phyloP scores from a whole-genome alignment of 2,797 vertebrate species.

The Morus bassanus region DNA sequence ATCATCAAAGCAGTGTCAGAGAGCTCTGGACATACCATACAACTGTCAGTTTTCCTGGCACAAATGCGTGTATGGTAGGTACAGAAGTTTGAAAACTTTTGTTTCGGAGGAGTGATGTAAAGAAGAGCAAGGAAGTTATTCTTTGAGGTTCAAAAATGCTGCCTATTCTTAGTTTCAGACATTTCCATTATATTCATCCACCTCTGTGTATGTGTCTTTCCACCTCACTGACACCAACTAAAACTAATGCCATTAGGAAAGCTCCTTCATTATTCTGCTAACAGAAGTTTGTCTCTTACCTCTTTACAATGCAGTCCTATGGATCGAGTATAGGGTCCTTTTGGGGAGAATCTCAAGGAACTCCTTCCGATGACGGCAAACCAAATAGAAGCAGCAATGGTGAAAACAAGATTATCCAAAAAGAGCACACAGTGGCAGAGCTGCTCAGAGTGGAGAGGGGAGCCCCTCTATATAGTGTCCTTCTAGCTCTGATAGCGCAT shows the following conservation, averaged over 20 bases:
- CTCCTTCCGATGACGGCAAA: neutral
- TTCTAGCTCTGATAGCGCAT: conserved; percentile 26
- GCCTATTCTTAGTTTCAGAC: neutral
- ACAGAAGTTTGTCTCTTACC: conserved; percentile 64
- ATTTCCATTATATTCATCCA: neutral
- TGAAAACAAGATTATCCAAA: neutral
- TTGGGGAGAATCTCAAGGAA: neutral
- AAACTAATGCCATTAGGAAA: neutral
- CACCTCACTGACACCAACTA: neutral
- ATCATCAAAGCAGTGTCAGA: neutral
- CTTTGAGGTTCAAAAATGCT: neutral
- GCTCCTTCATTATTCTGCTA: neutral
- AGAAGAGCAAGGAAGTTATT: neutral
- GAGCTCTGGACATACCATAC: too few relatives aligned
- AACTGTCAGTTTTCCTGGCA: neutral
- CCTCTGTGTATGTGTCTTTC: neutral
- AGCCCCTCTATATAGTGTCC: conserved; percentile 69
- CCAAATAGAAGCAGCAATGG: neutral
- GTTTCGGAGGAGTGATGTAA: neutral
- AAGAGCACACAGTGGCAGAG: neutral
- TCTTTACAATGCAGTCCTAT: conserved; percentile 23
- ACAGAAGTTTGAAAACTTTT: neutral
- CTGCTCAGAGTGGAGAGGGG: neutral
- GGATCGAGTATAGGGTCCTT: neutral
- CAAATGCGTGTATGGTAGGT: neutral